Percentiles rank a stretch among this genome's conserved stretches.
phyloP scores from a whole-genome alignment of 1,140 invertebrate genomes.

The Orius insidiosus region DNA sequence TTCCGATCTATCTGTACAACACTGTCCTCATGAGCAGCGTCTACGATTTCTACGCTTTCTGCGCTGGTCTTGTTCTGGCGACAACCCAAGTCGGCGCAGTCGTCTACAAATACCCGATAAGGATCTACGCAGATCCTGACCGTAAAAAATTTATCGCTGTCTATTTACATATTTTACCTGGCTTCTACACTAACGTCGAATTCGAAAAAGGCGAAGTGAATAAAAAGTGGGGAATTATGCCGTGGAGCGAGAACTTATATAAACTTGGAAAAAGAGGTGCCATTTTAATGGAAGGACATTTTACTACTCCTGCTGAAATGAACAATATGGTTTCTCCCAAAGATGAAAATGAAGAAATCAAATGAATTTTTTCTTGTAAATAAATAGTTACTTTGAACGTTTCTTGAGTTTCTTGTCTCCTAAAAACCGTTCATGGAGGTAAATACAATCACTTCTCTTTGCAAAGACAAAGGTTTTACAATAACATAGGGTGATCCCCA shows the following conservation, averaged over 20 bases:
- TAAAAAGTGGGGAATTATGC: not conserved
- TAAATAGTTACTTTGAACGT: no score
- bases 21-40: not conserved
- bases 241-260: slow-evolving; percentile 5
- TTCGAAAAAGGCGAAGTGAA: slow-evolving; percentile 5
- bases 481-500: no score
- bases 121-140: slow-evolving; percentile 17
- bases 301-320: slow-evolving; percentile 23
- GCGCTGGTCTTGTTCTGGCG: not conserved
- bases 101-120: slow-evolving; percentile 15
- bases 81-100: slow-evolving; percentile 11
- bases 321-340: slow-evolving; percentile 18
- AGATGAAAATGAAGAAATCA: no score
- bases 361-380: no score
- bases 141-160: slow-evolving; percentile 16
- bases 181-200: not conserved
- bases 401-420: no score
- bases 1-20: not conserved
- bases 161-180: slow-evolving; percentile 10
- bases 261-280: slow-evolving; percentile 9
- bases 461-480: no score
- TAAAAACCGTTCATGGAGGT: no score
- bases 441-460: no score
- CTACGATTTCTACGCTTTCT: not conserved
- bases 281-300: slow-evolving; percentile 21